phyloP scores from a whole-genome alignment of 2,113 vertebrate genomes.

The Spheniscus mendiculus region DNA sequence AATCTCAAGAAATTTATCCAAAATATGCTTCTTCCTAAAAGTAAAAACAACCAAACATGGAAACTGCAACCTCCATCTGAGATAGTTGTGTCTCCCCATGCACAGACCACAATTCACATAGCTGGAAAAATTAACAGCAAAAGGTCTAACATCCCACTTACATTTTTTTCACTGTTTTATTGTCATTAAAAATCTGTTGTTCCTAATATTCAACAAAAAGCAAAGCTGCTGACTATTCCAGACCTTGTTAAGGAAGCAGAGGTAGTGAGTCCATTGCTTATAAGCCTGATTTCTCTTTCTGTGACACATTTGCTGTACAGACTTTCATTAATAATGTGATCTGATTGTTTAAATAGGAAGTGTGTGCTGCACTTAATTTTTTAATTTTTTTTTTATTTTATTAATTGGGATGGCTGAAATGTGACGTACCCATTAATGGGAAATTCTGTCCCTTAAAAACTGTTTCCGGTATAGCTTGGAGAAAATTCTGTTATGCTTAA shows the following conservation, averaged over 20 bases:
- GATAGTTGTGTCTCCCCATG: rapidly evolving
- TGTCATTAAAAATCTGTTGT: neutral
- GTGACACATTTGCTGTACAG: neutral
- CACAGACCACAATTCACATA: neutral
- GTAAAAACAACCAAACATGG: neutral
- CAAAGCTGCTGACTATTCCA: neutral
- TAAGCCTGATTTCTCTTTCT: neutral
- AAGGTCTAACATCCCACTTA: neutral
- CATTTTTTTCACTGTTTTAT: neutral
- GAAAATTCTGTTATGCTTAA: neutral
- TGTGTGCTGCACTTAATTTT: neutral
- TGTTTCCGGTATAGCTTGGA: neutral
- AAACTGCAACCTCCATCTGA: neutral
- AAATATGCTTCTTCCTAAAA: neutral
- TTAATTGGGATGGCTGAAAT: neutral
- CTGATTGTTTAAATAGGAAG: neutral
- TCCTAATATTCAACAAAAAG: neutral
- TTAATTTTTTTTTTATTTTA: neutral
- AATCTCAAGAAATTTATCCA: neutral
- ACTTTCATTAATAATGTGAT: neutral
- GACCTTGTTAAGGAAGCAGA: neutral
- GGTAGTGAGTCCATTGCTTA: neutral
- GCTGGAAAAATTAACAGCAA: neutral
- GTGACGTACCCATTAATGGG: neutral
- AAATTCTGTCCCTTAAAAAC: neutral